phyloP scores from a whole-genome alignment of 2,113 vertebrate species.

The Pelusios castaneus region DNA sequence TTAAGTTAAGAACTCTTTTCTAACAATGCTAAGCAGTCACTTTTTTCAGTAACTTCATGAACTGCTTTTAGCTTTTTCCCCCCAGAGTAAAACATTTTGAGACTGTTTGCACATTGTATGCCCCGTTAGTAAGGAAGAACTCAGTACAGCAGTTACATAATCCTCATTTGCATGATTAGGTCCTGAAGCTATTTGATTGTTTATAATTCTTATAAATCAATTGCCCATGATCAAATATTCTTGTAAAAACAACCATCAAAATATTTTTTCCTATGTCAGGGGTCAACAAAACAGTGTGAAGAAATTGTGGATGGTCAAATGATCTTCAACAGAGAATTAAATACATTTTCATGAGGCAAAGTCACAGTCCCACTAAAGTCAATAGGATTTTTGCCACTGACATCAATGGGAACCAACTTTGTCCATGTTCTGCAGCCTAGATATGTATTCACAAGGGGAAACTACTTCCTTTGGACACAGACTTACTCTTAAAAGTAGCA shows the following conservation, averaged over 20 bases:
- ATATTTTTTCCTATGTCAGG: neutral
- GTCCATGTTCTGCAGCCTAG: neutral
- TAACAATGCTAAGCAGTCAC: neutral
- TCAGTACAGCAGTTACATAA: neutral
- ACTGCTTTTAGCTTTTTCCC: neutral
- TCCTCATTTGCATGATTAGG: accelerated
- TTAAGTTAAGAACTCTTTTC: accelerated
- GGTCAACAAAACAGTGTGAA: accelerated
- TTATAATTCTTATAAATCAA: neutral
- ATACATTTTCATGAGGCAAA: neutral
- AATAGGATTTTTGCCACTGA: neutral
- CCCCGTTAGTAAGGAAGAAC: neutral
- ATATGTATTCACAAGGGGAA: accelerated
- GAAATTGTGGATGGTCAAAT: neutral
- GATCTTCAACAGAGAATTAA: neutral
- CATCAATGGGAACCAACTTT: accelerated
- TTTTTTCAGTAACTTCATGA: neutral
- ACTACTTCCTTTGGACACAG: accelerated
- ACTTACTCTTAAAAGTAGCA: accelerated
- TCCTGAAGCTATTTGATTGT: neutral
- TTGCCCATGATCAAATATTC: neutral
- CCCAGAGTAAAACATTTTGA: neutral
- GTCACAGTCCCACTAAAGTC: neutral
- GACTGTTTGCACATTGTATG: accelerated
- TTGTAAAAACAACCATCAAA: neutral